phyloP scores from a whole-genome alignment of 2,888 invertebrate species.

The Netelia inedita region DNA sequence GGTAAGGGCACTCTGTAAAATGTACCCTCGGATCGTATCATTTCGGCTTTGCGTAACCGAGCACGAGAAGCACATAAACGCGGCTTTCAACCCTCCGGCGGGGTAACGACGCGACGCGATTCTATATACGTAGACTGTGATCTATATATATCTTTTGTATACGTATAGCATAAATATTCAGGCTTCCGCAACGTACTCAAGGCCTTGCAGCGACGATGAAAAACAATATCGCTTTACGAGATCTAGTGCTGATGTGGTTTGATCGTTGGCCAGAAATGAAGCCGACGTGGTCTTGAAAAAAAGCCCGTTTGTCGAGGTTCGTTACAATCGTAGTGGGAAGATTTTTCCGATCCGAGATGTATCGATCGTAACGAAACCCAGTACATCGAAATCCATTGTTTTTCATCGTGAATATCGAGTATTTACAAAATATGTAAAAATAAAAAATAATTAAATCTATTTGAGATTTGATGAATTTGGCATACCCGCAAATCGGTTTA shows the following conservation, averaged over 20 bases:
- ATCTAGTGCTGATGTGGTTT: constrained; percentile 42
- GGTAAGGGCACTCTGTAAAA: constrained; percentile 15
- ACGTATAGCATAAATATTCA: constrained; percentile 70
- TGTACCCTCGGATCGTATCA: constrained; percentile 20
- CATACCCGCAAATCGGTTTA: no score
- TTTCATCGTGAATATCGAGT: no score
- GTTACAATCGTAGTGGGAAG: not conserved
- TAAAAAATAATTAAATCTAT: no score
- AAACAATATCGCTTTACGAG: constrained; percentile 71
- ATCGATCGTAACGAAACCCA: no score
- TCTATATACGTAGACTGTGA: constrained; percentile 11
- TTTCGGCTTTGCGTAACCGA: constrained; percentile 38
- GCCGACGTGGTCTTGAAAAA: constrained; percentile 8
- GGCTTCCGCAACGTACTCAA: constrained; percentile 34
- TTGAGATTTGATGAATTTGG: no score
- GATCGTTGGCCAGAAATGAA: constrained; percentile 4
- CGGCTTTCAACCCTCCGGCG: constrained; percentile 39
- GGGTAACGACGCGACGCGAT: constrained; percentile 15
- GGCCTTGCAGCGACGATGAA: constrained; percentile 63
- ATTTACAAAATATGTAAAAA: no score
- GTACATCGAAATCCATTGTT: no score
- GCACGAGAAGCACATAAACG: constrained; percentile 39
- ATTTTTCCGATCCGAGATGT: no score
- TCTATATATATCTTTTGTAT: constrained; percentile 6
- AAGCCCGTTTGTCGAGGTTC: not conserved